Evolutionary conservation across 2,113 vertebrate species (phyloP).

Genomic region (Menura novaehollandiae): DNA sequence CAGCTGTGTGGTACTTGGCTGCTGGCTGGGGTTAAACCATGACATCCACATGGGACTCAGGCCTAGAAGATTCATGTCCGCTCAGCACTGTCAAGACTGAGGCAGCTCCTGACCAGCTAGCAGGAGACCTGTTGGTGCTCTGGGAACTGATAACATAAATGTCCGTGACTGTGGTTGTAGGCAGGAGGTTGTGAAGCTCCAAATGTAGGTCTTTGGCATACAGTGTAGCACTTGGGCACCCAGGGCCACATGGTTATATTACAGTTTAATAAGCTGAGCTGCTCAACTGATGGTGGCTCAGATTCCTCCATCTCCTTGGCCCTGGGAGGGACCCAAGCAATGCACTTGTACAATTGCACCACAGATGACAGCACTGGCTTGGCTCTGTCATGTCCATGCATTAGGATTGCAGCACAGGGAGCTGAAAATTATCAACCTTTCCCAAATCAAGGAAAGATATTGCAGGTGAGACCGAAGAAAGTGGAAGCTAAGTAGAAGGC

Average conservation of each 20-base stretch:
- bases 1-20: neutral
- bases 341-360: rapidly evolving
- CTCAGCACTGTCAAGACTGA: neutral
- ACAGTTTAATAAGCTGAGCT: neutral
- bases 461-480: neutral
- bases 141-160: neutral
- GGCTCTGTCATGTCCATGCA: neutral
- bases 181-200: neutral
- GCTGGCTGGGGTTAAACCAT: neutral
- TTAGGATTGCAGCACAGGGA: neutral
- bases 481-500: neutral
- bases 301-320: neutral
- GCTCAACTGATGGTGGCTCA: neutral
- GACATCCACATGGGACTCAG: neutral
- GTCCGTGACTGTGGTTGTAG: neutral
- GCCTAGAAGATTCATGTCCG: neutral
- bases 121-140: neutral
- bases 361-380: neutral
- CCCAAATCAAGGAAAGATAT: neutral
- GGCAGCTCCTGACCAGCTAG: neutral
- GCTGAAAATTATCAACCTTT: neutral
- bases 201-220: neutral
- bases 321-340: neutral
- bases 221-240: neutral
- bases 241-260: rapidly evolving